Evolutionary conservation across 2,797 vertebrate species (phyloP), one percentile per base, ranked within the genome.

Genomic region (Yasuhikotakia modesta): DNA sequence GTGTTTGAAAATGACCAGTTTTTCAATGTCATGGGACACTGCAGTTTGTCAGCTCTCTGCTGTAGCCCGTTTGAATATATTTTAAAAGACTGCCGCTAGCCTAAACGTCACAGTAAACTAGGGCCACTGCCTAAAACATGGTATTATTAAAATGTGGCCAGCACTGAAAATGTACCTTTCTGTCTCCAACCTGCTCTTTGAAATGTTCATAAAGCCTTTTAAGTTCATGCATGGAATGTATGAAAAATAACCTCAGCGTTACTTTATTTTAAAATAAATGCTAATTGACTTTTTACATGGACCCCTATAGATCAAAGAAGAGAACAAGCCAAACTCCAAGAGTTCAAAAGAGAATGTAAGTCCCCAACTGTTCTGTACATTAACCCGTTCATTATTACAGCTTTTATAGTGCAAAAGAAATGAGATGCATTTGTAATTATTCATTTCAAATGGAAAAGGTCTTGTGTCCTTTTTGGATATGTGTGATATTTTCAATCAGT

Each of bases 251-350:
- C 2, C 10, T 45, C 48, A 60, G 68, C 27, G 50, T 17, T 17
- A 8, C 21, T 19, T 70, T 21, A 17, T 30, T 68, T 39, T 19
- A 30, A 81, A 12, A 17, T 55, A 57, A 63, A 69, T 71, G 46
- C 50, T 80, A 85, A 81, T 80, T 46, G 69, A 71, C 74, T 87
- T 82, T 86, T 87, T 77, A 80, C 83, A 80, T 86, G 10, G 86
- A 87, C 84, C 87, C 84, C 87, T 92, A 91, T 91, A 99, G 97
- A 95, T 98, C 87, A 98, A 98, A 93, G 96, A 98, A 48, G 97
- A 98, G 89, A 95, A 95, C 92, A 96, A 93, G 86, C 87, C 92
- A 86, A 87, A 89, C 83, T 83, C 85, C 81, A 94, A 91, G 91
- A 93, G 90, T 88, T 91, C 90, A 84, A 95, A 91, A 86, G 93